Conservation (phyloP, 2,113 vertebrate species). For the Isichthys henryi region DNA sequence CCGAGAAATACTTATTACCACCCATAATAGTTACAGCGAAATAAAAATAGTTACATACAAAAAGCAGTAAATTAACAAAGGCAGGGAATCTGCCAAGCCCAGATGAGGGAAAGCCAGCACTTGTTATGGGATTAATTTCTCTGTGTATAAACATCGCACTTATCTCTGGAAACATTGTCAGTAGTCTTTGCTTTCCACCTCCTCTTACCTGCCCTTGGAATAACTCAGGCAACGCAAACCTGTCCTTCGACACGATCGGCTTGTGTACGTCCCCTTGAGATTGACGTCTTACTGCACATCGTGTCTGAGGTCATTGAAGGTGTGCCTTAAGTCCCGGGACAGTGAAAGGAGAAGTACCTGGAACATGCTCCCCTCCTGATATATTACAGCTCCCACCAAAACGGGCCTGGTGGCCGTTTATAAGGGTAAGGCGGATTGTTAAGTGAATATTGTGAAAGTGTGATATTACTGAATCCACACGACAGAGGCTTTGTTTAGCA, state of each 20-base stretch:
- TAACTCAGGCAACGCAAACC: not conserved
- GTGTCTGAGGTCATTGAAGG: not conserved
- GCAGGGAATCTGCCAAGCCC: not conserved
- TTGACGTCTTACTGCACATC: not conserved
- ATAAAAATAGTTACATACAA: too few relatives aligned
- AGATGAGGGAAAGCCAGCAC: not conserved
- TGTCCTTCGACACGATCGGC: not conserved
- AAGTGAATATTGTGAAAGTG: not conserved
- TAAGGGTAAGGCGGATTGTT: not conserved
- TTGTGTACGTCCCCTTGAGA: not conserved
- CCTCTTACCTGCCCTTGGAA: constrained; percentile 1
- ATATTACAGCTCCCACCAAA: not conserved
- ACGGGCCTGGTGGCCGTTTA: not conserved
- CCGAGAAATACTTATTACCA: not conserved
- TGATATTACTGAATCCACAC: not conserved
- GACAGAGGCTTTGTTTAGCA: not conserved
- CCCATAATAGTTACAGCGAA: not conserved
- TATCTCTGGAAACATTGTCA: constrained; percentile 9
- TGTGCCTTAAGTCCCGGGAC: not conserved
- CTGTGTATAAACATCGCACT: not conserved
- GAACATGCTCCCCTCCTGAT: not conserved
- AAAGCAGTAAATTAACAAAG: not conserved
- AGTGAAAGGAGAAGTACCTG: not conserved
- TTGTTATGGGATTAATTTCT: not conserved
- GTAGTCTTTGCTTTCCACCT: not conserved